These are phyloP conservation scores for Thunnus thynnus DNA, from an alignment of 2,113 vertebrate genomes.

Conservation along the genomic window DNA sequence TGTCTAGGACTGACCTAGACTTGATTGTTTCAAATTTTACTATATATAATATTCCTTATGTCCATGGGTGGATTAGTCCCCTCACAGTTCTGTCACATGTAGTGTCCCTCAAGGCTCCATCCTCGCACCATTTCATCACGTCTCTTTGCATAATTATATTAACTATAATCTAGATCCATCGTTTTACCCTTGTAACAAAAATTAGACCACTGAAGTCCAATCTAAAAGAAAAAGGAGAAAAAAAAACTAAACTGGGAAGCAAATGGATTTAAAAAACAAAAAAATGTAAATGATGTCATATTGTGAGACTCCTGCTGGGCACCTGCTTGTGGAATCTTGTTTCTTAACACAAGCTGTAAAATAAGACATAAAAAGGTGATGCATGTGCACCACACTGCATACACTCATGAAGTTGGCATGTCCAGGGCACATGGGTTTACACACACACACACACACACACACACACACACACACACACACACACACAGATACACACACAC, in stretches of 20 bases:
- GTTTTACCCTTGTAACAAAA: background rate
- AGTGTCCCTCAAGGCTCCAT: background rate
- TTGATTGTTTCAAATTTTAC: background rate
- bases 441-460: conserved; percentile 29
- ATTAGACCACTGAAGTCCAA: background rate
- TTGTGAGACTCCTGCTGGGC: background rate
- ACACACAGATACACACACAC: background rate
- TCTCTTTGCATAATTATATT: background rate
- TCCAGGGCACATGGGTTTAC: conserved; percentile 25
- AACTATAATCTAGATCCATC: background rate
- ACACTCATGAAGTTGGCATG: conserved; percentile 30
- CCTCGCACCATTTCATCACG: background rate
- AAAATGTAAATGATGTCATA: background rate
- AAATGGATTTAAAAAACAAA: background rate
- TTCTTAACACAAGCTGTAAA: conserved; percentile 14
- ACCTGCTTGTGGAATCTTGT: background rate
- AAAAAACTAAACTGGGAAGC: background rate
- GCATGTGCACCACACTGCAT: background rate
- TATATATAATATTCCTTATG: background rate
- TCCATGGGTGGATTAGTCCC: background rate
- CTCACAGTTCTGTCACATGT: background rate
- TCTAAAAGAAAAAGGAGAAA: too few species aligned
- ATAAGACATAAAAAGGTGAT: conserved; percentile 13
- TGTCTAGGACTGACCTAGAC: background rate
- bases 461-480: conserved; percentile 21